These are phyloP conservation scores for Trachythela sp. DNA, from an alignment of 64 coral and sea anemone species.

Conservation along the genomic window DNA sequence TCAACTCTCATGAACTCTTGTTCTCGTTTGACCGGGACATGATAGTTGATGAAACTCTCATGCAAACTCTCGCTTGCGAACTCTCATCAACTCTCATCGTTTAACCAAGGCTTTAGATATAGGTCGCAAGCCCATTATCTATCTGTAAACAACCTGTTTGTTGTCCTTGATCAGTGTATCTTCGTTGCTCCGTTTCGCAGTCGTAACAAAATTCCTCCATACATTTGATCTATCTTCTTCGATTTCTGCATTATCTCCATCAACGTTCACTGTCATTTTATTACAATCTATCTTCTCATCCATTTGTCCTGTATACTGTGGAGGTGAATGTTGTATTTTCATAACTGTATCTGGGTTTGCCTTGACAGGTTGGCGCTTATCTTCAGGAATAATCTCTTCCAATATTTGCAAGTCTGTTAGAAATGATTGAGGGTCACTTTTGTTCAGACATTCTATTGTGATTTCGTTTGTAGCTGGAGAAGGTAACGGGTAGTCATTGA, in stretches of 20 bases:
- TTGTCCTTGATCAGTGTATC: background rate
- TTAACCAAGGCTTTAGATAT: too few relatives aligned
- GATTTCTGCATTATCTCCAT: too few relatives aligned
- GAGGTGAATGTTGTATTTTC: background rate
- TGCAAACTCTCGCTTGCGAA: too few relatives aligned
- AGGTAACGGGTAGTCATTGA: background rate
- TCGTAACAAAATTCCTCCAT: background rate
- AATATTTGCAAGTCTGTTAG: slow-evolving; percentile 1
- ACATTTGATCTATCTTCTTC: background rate
- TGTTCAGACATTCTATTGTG: slow-evolving; percentile 6
- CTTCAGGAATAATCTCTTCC: background rate
- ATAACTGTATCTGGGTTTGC: background rate
- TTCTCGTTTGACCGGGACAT: too few relatives aligned
- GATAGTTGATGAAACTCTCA: too few relatives aligned
- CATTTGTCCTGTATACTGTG: background rate
- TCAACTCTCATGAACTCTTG: too few relatives aligned
- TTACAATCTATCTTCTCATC: background rate
- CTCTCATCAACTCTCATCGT: too few relatives aligned
- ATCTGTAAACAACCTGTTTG: background rate
- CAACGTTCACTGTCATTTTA: background rate
- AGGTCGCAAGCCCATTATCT: too few relatives aligned
- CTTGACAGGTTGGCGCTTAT: background rate
- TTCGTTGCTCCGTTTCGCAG: background rate
- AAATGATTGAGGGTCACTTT: slow-evolving; percentile 14
- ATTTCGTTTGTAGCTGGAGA: slow-evolving; percentile 10